A percentile compares a stretch with the other conserved stretches of the same genome.
These are phyloP conservation scores for Tamandua tetradactyla DNA, from an alignment of 2,797 vertebrate genomes.

Conservation along the genomic window DNA sequence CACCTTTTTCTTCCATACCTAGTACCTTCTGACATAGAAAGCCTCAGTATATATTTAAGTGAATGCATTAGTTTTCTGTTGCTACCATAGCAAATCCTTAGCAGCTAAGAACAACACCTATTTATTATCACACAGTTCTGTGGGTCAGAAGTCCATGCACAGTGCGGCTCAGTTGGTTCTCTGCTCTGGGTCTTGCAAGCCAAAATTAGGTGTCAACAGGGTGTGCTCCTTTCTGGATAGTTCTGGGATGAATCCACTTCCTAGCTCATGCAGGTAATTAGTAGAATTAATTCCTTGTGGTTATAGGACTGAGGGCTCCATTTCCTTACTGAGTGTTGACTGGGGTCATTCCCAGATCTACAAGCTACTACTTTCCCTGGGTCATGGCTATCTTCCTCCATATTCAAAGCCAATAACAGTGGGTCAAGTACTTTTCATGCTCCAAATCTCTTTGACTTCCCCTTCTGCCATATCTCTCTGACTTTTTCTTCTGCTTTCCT, in stretches of 20 bases:
- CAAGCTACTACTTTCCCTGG: background rate
- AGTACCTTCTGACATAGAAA: background rate
- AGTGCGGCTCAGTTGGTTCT: background rate
- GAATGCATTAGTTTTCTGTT: background rate
- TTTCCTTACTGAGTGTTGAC: background rate
- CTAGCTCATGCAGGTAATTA: background rate
- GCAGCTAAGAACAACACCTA: background rate
- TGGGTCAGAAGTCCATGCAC: background rate
- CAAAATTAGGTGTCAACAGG: background rate
- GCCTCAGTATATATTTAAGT: background rate
- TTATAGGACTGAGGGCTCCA: background rate
- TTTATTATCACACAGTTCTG: too few species aligned
- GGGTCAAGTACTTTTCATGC: rapidly evolving
- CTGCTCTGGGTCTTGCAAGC: background rate
- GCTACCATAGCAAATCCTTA: background rate
- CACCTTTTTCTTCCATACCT: background rate
- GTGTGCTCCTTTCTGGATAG: background rate
- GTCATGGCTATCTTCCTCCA: background rate
- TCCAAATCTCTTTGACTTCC: background rate
- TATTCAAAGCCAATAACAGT: background rate
- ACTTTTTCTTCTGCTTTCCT: background rate
- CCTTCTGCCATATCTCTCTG: background rate
- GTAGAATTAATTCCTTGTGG: background rate
- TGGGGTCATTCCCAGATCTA: background rate
- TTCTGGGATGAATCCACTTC: background rate